These are phyloP conservation scores for Propithecus coquereli DNA, from an alignment of 2,113 vertebrate species.

Conservation along the genomic window DNA sequence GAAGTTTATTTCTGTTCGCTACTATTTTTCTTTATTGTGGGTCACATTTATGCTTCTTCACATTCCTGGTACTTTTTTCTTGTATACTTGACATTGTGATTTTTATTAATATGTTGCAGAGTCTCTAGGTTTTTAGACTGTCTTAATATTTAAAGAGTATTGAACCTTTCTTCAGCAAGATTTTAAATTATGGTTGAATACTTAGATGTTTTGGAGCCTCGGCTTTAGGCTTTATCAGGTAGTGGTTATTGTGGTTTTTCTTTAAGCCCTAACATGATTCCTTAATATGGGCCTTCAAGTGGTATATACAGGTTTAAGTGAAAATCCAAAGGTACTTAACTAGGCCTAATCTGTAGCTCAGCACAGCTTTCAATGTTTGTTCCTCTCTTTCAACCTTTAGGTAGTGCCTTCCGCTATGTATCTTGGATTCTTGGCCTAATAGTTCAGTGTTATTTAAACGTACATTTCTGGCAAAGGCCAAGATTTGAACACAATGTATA, in stretches of 20 bases:
- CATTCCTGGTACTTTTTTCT: not conserved
- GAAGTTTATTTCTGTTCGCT: not conserved
- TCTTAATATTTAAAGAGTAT: not conserved
- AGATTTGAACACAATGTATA: not conserved
- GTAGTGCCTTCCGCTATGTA: not conserved
- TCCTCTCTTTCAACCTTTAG: not conserved
- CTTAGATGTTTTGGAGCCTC: not conserved
- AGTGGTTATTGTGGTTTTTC: not conserved
- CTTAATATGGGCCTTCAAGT: not conserved
- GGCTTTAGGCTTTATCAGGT: not conserved
- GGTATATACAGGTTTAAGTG: not conserved
- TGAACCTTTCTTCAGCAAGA: not conserved
- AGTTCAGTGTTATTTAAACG: not conserved
- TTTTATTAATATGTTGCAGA: not conserved
- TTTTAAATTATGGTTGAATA: not conserved
- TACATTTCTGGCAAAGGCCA: not conserved
- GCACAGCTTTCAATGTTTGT: not conserved
- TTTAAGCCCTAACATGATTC: not conserved
- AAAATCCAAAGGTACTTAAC: not conserved
- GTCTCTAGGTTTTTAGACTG: not conserved
- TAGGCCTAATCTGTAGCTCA: not conserved
- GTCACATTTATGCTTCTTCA: not conserved
- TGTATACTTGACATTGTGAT: not conserved
- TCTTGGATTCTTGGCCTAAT: not conserved
- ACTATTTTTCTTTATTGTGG: not conserved